Evolutionary conservation across 2,888 invertebrate species (phyloP).

Genomic region (Noctua fimbriata): DNA sequence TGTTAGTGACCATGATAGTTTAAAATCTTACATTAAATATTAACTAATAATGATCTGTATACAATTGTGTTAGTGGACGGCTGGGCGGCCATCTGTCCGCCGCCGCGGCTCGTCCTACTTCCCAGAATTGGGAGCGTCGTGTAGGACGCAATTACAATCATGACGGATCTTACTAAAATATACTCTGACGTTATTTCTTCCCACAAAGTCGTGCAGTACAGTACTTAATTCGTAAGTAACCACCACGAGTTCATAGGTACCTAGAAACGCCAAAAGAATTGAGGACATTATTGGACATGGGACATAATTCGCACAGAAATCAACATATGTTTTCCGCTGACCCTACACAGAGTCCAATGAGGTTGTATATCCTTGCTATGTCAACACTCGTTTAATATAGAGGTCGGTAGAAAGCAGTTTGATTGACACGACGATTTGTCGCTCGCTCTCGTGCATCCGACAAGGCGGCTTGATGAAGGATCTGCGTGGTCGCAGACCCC

Average conservation of each 20-base stretch:
- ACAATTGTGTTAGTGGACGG: slow-evolving; percentile 25
- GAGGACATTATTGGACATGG: neutral
- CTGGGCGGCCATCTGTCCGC: slow-evolving; percentile 51
- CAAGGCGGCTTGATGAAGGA: slow-evolving; percentile 22
- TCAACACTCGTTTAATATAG: slow-evolving; percentile 14
- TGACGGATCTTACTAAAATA: slow-evolving; percentile 52
- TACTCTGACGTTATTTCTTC: slow-evolving; percentile 38
- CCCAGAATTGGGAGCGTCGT: slow-evolving; percentile 55
- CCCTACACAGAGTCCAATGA: neutral
- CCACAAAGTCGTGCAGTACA: slow-evolving; percentile 5
- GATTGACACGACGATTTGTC: slow-evolving; percentile 67
- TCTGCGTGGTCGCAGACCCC: slow-evolving; percentile 3
- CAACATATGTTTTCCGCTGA: neutral
- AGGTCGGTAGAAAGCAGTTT: slow-evolving; percentile 32
- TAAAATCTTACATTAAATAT: slow-evolving; percentile 17
- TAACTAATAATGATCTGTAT: slow-evolving; percentile 25
- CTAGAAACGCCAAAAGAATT: neutral
- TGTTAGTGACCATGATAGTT: too few species aligned
- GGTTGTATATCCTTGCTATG: neutral
- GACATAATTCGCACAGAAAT: neutral
- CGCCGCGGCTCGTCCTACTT: slow-evolving; percentile 49
- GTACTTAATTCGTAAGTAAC: neutral
- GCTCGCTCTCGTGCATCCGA: slow-evolving; percentile 21
- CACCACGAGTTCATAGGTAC: neutral
- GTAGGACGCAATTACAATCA: slow-evolving; percentile 60